A percentile compares a stretch with the other conserved stretches of the same genome.
phyloP scores from a whole-genome alignment of 2,888 invertebrate genomes.

The Rhopalosiphum nymphaeae region DNA sequence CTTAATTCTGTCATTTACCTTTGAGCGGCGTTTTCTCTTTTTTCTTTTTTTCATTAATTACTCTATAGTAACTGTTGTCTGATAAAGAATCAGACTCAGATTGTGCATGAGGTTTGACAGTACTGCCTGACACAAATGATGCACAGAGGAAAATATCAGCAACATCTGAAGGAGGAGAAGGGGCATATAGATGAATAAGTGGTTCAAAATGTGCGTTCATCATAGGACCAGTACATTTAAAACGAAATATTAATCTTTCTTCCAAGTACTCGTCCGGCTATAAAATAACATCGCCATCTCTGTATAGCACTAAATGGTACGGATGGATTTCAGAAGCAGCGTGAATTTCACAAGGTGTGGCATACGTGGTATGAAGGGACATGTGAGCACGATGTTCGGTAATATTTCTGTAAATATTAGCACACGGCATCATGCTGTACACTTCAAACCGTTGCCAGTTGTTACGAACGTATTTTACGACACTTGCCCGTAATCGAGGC shows the following conservation, averaged over 20 bases:
- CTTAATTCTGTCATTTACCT: too few species aligned
- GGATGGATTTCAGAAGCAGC: neutral
- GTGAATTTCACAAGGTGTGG: neutral
- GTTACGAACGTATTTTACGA: too few species aligned
- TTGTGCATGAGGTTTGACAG: neutral
- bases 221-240: neutral
- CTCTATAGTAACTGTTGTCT: neutral
- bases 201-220: neutral
- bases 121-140: neutral
- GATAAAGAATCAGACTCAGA: neutral
- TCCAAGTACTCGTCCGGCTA: neutral
- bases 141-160: neutral
- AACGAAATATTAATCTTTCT: neutral
- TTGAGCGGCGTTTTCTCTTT: too few species aligned
- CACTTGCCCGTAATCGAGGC: too few species aligned
- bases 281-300: neutral
- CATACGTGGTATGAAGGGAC: too few species aligned
- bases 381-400: too few species aligned
- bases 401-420: too few species aligned
- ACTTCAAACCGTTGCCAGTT: too few species aligned
- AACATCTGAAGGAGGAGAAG: neutral
- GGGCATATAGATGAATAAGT: neutral
- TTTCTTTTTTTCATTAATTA: too few species aligned
- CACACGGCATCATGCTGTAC: too few species aligned
- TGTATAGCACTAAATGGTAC: constrained; percentile 4